These are phyloP conservation scores for Pantherophis guttatus DNA, from an alignment of 2,113 vertebrate species.

Conservation along the genomic window DNA sequence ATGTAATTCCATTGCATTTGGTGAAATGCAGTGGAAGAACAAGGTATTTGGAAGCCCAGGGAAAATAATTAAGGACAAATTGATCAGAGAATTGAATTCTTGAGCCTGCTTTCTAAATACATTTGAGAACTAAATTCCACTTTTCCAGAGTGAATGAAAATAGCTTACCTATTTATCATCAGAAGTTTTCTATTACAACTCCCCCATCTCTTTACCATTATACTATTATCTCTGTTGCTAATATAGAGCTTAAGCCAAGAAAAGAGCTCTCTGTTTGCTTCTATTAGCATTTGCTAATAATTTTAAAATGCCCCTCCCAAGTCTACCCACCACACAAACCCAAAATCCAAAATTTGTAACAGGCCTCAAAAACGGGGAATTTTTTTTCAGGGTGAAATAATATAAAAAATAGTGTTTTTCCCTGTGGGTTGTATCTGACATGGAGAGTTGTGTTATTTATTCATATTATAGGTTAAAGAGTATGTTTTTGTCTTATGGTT, in stretches of 20 bases:
- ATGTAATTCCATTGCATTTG: background rate
- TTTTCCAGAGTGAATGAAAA: background rate
- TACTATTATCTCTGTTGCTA: background rate
- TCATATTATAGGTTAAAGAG: background rate
- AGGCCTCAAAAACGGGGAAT: background rate
- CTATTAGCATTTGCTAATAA: background rate
- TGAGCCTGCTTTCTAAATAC: background rate
- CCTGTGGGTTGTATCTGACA: background rate
- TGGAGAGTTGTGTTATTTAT: background rate
- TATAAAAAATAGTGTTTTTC: background rate
- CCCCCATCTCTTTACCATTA: background rate
- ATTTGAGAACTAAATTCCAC: background rate
- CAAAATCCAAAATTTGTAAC: background rate
- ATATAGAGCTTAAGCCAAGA: background rate
- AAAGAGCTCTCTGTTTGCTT: background rate
- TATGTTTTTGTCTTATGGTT: background rate
- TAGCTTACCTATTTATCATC: background rate
- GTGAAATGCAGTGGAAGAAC: background rate
- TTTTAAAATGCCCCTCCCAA: background rate
- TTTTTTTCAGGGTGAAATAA: background rate
- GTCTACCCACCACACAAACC: background rate
- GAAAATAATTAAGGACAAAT: background rate
- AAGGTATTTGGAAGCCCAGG: background rate
- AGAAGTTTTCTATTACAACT: background rate
- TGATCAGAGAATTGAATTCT: background rate